phyloP scores from a whole-genome alignment of 2,797 vertebrate genomes.

The Garrulus glandarius region DNA sequence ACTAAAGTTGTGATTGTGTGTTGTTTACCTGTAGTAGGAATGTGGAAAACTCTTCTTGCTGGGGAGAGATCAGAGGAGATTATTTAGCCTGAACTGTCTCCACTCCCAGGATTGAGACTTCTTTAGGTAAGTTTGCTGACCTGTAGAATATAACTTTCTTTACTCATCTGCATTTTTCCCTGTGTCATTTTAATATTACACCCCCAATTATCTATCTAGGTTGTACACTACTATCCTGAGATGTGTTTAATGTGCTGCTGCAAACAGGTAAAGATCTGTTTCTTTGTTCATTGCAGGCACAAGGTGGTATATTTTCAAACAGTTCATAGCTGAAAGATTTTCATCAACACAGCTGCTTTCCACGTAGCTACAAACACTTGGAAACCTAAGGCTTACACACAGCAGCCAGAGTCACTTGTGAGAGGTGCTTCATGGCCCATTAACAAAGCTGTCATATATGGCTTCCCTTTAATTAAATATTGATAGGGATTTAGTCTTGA shows the following conservation, averaged over 20 bases:
- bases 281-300: neutral
- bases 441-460: neutral
- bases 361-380: neutral
- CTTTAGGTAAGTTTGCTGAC: neutral
- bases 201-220: neutral
- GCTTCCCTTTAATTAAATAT: conserved; percentile 25
- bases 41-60: neutral
- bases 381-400: neutral
- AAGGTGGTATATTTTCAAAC: neutral
- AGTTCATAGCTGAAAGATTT: neutral
- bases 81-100: neutral
- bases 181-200: neutral
- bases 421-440: neutral
- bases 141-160: neutral
- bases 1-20: conserved; percentile 24
- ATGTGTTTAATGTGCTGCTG: neutral
- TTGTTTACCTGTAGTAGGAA: conserved; percentile 21
- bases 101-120: neutral
- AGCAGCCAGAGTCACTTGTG: neutral
- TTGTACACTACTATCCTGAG: neutral
- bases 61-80: conserved; percentile 14
- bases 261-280: neutral
- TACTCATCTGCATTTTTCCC: neutral
- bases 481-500: neutral
- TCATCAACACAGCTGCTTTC: neutral